Evolutionary conservation across 2,888 invertebrate genomes (phyloP).

Genomic region (Tetragnatha montana): DNA sequence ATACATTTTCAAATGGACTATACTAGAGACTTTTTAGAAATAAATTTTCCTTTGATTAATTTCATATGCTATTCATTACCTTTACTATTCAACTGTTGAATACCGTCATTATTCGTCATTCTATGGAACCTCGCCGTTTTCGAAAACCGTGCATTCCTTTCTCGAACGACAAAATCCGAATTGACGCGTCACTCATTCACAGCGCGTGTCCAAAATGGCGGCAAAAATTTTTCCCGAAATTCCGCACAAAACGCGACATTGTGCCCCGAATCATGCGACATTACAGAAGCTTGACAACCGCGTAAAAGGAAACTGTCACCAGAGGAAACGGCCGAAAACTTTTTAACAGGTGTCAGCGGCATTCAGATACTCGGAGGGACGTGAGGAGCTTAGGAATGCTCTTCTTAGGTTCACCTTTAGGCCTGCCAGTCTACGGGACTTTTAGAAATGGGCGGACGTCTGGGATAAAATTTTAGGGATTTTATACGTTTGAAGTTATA

Average conservation of each 20-base stretch:
- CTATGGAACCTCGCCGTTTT: no score
- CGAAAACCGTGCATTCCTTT: not conserved
- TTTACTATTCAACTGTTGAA: not conserved
- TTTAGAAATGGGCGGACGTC: not conserved
- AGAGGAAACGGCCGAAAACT: conserved; percentile 5
- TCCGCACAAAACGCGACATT: not conserved
- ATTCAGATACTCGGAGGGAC: conserved; percentile 6
- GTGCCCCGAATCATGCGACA: not conserved
- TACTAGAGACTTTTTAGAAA: no score
- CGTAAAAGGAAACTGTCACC: not conserved
- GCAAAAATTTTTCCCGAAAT: not conserved
- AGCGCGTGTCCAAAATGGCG: not conserved
- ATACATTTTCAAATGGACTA: no score
- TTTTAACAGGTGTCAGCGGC: conserved; percentile 28
- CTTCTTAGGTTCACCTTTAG: not conserved
- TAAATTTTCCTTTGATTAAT: no score
- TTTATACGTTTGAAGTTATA: not conserved
- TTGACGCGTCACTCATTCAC: not conserved
- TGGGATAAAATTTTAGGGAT: not conserved
- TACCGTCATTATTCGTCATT: no score
- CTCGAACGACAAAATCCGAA: not conserved
- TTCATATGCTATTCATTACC: no score
- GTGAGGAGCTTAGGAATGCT: conserved; percentile 17
- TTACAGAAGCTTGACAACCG: conserved; percentile 2
- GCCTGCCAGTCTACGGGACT: not conserved